Conservation (phyloP, 1,140 invertebrate species). For the Atta colombica region DNA sequence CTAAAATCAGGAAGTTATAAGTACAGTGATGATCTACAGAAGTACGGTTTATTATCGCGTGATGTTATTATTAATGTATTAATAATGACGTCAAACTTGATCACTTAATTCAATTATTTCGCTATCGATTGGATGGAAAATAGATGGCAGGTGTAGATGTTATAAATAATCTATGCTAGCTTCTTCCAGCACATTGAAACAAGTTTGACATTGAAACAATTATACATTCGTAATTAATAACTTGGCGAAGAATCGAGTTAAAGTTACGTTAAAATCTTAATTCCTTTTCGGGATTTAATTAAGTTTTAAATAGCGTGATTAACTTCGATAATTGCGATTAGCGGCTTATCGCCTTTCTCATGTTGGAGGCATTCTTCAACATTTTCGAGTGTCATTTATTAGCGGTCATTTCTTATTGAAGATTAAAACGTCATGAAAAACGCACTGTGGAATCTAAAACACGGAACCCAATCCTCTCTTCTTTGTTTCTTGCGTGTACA, state of each 20-base stretch:
- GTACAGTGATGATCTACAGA: not conserved
- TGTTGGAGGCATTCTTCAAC: not conserved
- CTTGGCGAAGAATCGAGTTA: not conserved
- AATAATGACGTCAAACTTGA: slow-evolving; percentile 4
- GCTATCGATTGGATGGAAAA: not conserved
- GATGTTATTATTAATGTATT: slow-evolving; percentile 35
- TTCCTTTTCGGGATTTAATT: slow-evolving; percentile 37
- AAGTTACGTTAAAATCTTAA: slow-evolving; percentile 38
- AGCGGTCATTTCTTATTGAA: not conserved
- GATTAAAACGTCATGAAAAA: slow-evolving; percentile 31
- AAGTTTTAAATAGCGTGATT: slow-evolving; percentile 2
- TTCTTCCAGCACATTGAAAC: not conserved
- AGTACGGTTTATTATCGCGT: not conserved
- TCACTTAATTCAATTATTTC: slow-evolving; percentile 4
- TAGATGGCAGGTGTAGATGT: not conserved
- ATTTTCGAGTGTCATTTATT: slow-evolving; percentile 9
- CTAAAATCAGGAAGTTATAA: not conserved
- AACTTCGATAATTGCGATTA: not conserved
- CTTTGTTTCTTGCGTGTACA: not conserved
- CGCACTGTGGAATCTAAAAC: slow-evolving; percentile 1
- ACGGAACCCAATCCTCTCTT: not conserved
- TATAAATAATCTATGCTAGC: slow-evolving; percentile 5
- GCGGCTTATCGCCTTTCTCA: not conserved
- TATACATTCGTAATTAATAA: not conserved
- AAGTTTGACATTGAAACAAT: not conserved